A percentile compares a stretch with the other conserved stretches of the same genome.
Conservation (phyloP, 2,113 vertebrate species). For the Heterocephalus glaber region DNA sequence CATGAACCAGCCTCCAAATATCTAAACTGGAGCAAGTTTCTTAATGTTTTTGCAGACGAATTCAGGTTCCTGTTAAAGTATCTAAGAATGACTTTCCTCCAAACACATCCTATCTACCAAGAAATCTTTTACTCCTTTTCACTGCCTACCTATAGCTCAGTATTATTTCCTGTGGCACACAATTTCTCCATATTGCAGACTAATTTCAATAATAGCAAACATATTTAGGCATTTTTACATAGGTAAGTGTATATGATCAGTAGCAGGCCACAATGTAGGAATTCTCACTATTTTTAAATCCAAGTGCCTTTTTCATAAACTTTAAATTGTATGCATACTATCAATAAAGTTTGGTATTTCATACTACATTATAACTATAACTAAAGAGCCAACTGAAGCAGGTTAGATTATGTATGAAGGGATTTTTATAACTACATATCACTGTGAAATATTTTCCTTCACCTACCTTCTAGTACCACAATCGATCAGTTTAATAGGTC, state of each 20-base stretch:
- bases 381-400: neutral
- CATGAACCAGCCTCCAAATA: neutral
- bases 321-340: neutral
- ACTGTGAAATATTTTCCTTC: neutral
- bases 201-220: neutral
- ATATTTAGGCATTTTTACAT: neutral
- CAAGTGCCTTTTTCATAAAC: neutral
- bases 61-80: neutral
- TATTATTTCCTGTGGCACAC: neutral
- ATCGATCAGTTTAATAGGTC: neutral
- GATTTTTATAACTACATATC: neutral
- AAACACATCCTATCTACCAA: neutral
- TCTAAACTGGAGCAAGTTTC: neutral
- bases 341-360: neutral
- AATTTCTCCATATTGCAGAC: no score
- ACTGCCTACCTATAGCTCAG: neutral
- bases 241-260: rapidly evolving
- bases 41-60: neutral
- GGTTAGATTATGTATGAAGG: neutral
- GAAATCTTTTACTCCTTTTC: neutral
- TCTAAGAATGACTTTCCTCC: neutral
- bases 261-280: neutral
- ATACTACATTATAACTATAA: neutral
- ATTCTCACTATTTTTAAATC: neutral
- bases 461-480: neutral